Percentiles rank a stretch among this genome's conserved stretches.
These are phyloP conservation scores for Oostethus manadensis DNA, from an alignment of 2,113 vertebrate species.

Conservation along the genomic window DNA sequence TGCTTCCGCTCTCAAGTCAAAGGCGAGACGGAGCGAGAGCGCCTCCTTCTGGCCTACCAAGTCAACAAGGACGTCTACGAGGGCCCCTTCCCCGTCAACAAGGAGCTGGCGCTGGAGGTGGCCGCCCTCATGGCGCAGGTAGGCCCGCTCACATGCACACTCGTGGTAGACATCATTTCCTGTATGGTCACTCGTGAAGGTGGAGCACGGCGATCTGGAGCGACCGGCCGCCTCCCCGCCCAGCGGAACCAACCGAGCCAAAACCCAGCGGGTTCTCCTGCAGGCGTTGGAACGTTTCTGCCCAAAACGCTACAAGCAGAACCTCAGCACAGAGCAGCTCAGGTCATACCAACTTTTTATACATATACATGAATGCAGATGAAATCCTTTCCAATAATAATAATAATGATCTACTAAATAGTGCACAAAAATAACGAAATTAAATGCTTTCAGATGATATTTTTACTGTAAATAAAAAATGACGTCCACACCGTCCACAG, in stretches of 20 bases:
- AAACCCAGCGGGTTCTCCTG: slow-evolving; percentile 79
- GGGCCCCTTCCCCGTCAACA: slow-evolving; percentile 85
- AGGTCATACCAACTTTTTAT: slow-evolving; percentile 69
- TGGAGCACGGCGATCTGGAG: slow-evolving; percentile 83
- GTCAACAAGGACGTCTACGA: slow-evolving; percentile 79
- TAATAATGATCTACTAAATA: no score
- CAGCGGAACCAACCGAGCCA: slow-evolving; percentile 65
- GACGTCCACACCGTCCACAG: no score
- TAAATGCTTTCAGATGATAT: no score
- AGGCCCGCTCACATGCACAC: not conserved
- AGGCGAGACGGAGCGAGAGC: slow-evolving; percentile 83
- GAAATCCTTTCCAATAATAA: no score
- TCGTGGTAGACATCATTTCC: not conserved
- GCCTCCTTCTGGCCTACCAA: slow-evolving; percentile 84
- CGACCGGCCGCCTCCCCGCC: slow-evolving; percentile 65
- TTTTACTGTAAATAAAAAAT: no score
- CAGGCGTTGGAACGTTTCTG: slow-evolving; percentile 84
- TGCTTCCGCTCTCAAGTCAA: slow-evolving; percentile 82
- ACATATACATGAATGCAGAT: no score
- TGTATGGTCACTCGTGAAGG: slow-evolving; percentile 47
- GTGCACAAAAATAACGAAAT: no score
- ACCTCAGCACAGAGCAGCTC: slow-evolving; percentile 74
- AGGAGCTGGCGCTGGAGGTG: slow-evolving; percentile 85
- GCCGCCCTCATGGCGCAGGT: slow-evolving; percentile 87
- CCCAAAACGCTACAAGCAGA: slow-evolving; percentile 82